Conservation (phyloP, 2,113 vertebrate species). For the Anseranas semipalmata region DNA sequence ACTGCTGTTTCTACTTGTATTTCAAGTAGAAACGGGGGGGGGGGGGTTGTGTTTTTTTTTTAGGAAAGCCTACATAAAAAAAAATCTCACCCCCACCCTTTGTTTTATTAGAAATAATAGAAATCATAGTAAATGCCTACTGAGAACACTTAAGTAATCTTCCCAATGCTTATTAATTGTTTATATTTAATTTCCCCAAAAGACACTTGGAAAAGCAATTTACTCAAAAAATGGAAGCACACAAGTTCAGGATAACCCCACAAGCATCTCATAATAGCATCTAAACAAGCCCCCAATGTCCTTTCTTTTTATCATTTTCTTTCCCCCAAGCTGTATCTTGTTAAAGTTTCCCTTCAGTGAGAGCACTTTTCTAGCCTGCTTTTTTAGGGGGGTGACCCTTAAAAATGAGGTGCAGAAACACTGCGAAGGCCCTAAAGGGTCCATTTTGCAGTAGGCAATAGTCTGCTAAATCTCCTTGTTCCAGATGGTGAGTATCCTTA, state of each 20-base stretch:
- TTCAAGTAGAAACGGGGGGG: too few species aligned
- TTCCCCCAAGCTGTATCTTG: background rate
- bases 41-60: background rate
- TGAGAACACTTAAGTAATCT: background rate
- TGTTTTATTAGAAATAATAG: background rate
- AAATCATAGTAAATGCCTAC: background rate
- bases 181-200: background rate
- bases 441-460: background rate
- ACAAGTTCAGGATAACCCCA: background rate
- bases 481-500: background rate
- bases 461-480: background rate
- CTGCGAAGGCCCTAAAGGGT: background rate
- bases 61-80: background rate
- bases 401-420: background rate
- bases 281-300: background rate
- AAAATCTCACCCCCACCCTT: accelerated
- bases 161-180: background rate
- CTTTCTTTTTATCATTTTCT: background rate
- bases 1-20: background rate
- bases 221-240: background rate
- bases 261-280: background rate
- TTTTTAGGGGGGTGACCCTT: background rate
- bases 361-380: background rate
- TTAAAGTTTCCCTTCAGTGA: background rate
- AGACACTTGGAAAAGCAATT: background rate